These are phyloP conservation scores for human (Homo sapiens) DNA, from an alignment of 2,113 vertebrate species.

Conservation along the genomic window GRCh38 chr1:25153501-25154000, in stretches of 20 bases:
- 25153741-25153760: neutral
- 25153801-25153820: neutral
- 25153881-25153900: neutral
- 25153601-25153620: neutral
- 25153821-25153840: neutral
- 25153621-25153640: neutral
- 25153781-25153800: neutral
- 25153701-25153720: neutral
- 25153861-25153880: neutral
- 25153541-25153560: neutral
- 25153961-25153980: neutral
- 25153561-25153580: neutral
- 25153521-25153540: neutral
- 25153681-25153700: neutral
- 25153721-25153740: neutral
- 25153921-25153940: neutral
- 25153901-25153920: neutral
- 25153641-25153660: neutral
- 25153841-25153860: neutral
- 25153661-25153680: neutral
- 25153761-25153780: neutral
- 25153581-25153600: neutral
- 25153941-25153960: neutral
- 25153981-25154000: neutral
- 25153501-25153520: neutral